phyloP scores from a whole-genome alignment of 2,113 vertebrate genomes.

The Brachypteracias leptosomus region DNA sequence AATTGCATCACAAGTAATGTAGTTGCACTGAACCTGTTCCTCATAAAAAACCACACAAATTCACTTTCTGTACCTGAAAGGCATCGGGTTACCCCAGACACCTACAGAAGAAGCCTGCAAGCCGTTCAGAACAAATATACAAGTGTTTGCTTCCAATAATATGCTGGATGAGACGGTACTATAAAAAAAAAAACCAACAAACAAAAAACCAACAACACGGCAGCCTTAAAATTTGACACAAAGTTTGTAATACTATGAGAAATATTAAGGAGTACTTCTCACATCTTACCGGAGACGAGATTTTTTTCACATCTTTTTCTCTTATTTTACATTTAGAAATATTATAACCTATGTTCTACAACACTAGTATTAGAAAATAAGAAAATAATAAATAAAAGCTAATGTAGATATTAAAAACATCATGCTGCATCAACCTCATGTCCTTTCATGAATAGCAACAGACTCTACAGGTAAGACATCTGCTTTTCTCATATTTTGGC shows the following conservation, averaged over 20 bases:
- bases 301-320: neutral
- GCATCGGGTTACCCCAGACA: neutral
- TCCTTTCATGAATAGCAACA: neutral
- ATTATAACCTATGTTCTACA: neutral
- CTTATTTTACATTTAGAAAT: neutral
- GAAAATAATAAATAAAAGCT: neutral
- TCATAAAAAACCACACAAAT: neutral
- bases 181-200: neutral
- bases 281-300: neutral
- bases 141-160: neutral
- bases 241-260: neutral
- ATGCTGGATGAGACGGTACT: neutral
- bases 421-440: neutral
- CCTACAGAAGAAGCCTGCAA: too few species aligned
- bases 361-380: neutral
- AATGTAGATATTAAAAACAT: neutral
- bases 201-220: neutral
- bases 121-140: neutral
- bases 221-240: neutral
- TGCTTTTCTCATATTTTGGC: neutral
- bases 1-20: neutral
- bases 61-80: neutral
- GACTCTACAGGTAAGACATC: neutral
- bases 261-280: neutral
- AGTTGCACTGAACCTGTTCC: neutral